These are phyloP conservation scores for Dryococelus australis DNA, from an alignment of 2,888 invertebrate species.

Conservation along the genomic window DNA sequence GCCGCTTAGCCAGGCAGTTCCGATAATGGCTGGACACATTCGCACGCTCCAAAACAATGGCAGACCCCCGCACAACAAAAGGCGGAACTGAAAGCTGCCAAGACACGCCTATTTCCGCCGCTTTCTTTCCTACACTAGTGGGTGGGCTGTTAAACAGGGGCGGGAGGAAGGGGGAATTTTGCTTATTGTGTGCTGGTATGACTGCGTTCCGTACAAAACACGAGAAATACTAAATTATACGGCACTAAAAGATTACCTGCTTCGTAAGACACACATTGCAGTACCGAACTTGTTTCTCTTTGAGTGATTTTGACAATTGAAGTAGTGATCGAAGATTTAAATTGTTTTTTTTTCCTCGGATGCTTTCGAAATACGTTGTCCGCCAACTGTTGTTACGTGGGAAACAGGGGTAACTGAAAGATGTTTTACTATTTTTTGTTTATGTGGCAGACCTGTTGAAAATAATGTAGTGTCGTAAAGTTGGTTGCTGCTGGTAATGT, in stretches of 20 bases:
- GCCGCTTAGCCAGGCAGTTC: not conserved
- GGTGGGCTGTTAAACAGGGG: not conserved
- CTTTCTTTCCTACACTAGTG: not conserved
- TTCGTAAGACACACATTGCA: not conserved
- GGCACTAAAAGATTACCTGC: not conserved
- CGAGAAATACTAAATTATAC: not conserved
- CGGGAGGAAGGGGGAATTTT: not conserved
- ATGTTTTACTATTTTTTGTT: no score
- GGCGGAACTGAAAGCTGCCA: not conserved
- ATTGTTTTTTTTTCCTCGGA: no score
- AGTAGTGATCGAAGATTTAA: no score
- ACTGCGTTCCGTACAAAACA: not conserved
- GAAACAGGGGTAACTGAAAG: no score
- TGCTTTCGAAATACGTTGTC: no score
- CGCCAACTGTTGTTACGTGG: no score
- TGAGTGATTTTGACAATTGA: no score
- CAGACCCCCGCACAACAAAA: not conserved
- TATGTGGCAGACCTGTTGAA: no score
- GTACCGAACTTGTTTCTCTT: not conserved
- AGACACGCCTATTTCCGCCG: conserved; percentile 7
- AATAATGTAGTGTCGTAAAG: no score
- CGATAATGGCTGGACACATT: no score
- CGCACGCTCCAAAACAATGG: not conserved
- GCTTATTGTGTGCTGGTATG: not conserved
- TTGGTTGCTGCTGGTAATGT: no score